Evolutionary conservation across 64 coral and sea anemone species (phyloP).

Genomic region (Hydrozoanthus tunicans): DNA sequence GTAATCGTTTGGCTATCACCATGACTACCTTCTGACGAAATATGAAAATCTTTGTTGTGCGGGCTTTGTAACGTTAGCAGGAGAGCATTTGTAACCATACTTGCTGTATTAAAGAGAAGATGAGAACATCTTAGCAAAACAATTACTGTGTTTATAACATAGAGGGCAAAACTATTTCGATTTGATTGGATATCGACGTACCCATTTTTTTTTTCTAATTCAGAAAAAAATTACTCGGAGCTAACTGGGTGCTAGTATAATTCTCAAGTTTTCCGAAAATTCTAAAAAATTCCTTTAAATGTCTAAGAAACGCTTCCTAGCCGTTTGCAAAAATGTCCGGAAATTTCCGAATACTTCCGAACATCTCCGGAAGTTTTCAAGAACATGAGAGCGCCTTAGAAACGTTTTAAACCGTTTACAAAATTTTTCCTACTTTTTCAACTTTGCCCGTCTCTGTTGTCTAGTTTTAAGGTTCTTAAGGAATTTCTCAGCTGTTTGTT

Average conservation of each 20-base stretch:
- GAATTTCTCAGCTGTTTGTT: too few species aligned
- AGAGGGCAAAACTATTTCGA: too few species aligned
- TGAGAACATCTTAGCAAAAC: not conserved
- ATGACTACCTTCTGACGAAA: not conserved
- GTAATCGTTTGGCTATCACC: not conserved
- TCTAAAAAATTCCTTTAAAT: slow-evolving; percentile 9
- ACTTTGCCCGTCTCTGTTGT: too few species aligned
- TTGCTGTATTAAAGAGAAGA: slow-evolving; percentile 6
- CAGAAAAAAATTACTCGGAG: slow-evolving; percentile 7
- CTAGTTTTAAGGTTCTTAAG: too few species aligned
- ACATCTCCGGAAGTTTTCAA: too few species aligned
- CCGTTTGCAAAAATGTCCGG: not conserved
- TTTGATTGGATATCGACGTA: not conserved
- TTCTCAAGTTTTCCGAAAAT: not conserved
- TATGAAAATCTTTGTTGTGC: not conserved
- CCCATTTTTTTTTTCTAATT: slow-evolving; percentile 8
- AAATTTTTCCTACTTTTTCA: too few species aligned
- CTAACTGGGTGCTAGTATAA: slow-evolving; percentile 7
- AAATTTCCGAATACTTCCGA: too few species aligned
- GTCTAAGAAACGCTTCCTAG: slow-evolving; percentile 6
- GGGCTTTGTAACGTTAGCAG: not conserved
- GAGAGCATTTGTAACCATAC: slow-evolving; percentile 6
- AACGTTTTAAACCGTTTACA: too few species aligned
- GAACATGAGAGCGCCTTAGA: too few species aligned
- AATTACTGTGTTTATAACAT: not conserved